Evolutionary conservation across 2,888 invertebrate species (phyloP).

Genomic region (Cephus rjabovi): DNA sequence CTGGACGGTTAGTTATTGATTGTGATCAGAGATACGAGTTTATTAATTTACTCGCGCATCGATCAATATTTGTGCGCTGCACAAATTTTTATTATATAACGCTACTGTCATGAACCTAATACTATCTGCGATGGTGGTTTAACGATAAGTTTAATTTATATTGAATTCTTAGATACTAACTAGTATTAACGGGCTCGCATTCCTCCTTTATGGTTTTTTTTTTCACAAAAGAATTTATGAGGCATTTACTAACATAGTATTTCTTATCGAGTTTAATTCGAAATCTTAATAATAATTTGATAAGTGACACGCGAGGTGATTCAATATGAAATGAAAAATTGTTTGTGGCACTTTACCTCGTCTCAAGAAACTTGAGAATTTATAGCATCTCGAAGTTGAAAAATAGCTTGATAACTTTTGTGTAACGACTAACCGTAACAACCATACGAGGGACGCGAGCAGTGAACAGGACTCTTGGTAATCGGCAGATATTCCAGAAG

Average conservation of each 20-base stretch:
- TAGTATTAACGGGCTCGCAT: background rate
- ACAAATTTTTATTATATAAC: background rate
- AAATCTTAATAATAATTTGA: background rate
- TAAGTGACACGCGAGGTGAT: background rate
- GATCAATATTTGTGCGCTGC: slow-evolving; percentile 16
- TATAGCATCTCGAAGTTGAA: background rate
- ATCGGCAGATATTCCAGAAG: slow-evolving; percentile 64
- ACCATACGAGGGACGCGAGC: slow-evolving; percentile 53
- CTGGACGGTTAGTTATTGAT: slow-evolving; percentile 52
- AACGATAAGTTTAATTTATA: background rate
- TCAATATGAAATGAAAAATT: background rate
- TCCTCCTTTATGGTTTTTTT: background rate
- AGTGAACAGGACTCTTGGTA: slow-evolving; percentile 45
- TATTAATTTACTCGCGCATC: background rate
- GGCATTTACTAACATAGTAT: background rate
- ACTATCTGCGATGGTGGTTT: background rate
- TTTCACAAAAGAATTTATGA: background rate
- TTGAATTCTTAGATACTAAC: slow-evolving; percentile 3
- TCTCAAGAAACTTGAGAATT: background rate
- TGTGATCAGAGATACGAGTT: background rate
- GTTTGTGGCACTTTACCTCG: background rate
- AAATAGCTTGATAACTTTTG: background rate
- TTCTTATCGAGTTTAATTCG: background rate
- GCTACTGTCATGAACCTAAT: background rate
- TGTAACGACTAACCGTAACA: slow-evolving; percentile 22